Evolutionary conservation across 1,140 invertebrate genomes (phyloP).

Genomic region (Micrasema longulum): DNA sequence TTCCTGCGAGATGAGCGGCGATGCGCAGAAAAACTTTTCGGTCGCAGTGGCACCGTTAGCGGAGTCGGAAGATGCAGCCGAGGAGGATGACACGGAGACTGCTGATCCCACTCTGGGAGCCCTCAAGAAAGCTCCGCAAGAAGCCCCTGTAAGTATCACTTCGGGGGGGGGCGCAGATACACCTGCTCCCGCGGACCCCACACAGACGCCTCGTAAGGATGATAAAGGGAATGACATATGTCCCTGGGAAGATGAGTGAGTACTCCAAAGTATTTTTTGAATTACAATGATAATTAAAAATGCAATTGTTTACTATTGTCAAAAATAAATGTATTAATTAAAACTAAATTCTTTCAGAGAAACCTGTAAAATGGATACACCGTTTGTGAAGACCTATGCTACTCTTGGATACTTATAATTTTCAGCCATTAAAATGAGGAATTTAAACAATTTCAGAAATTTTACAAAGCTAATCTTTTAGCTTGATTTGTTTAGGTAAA

Average conservation of each 20-base stretch:
- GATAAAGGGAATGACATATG: constrained; percentile 82
- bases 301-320: too few species aligned
- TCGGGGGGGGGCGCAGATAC: constrained; percentile 17
- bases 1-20: constrained; percentile 53
- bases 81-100: constrained; percentile 70
- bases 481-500: constrained; percentile 5
- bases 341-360: constrained; percentile 80
- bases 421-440: constrained; percentile 49
- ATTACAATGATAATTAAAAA: too few species aligned
- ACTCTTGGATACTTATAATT: constrained; percentile 89
- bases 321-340: too few species aligned
- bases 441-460: too few species aligned
- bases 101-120: constrained; percentile 58
- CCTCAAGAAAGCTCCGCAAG: constrained; percentile 46
- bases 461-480: background rate
- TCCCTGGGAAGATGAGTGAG: constrained; percentile 92
- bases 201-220: constrained; percentile 58
- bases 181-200: constrained; percentile 1
- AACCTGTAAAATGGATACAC: constrained; percentile 84
- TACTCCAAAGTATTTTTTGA: constrained; percentile 60
- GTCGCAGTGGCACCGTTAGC: constrained; percentile 71
- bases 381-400: constrained; percentile 91
- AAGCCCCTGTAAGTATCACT: too few species aligned
- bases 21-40: constrained; percentile 48
- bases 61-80: constrained; percentile 73